Evolutionary conservation across 2,113 vertebrate species (phyloP), one percentile per base, ranked within the genome.

Genomic region (Euleptes europaea): DNA sequence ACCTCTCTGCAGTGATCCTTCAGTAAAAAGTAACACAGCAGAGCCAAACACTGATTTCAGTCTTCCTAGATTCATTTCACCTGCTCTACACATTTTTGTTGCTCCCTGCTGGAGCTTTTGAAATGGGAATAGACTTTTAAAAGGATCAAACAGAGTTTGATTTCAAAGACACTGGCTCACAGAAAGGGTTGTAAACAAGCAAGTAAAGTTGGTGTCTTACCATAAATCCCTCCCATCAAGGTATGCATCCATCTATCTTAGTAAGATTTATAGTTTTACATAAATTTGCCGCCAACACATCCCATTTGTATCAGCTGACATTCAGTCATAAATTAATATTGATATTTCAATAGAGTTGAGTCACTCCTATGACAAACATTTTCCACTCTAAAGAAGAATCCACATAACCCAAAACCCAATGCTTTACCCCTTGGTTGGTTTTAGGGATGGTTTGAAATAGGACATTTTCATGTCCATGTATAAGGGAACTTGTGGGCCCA

Each of bases 21-120:
- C 75, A 88, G 89, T 89, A 90, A 93, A 91, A 94, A 80, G 90
- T 85, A 92, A 84, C 88, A 87, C 92, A 93, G 91, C 93, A 94
- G 91, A 94, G 94, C 93, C 87, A 90, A 92, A 92, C 90, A 89
- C 84, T 89, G 88, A 93, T 94, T 94, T 91, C 87, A 76, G 83
- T 92, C 63, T 1, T 90, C 89, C 91, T 91, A 89, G 90, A 94
- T 95, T 94, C 87, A 93, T 95, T 94, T 91, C 70, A 82, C 77
- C 90, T 88, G 66, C 80, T 90, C 83, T 91, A 89, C 47, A 57
- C 89, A 82, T 83, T 90, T 92, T 84, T 75, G n/a, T 51, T 89
- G 85, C 82, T 91, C 70, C 66, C 73, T 88, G 77, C 75, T 38
- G n/a, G 82, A 91, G 87, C 87, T 89, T 72, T 80, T 82, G 86